Conservation (phyloP, 2,888 invertebrate genomes). For the Folsomia candida region DNA sequence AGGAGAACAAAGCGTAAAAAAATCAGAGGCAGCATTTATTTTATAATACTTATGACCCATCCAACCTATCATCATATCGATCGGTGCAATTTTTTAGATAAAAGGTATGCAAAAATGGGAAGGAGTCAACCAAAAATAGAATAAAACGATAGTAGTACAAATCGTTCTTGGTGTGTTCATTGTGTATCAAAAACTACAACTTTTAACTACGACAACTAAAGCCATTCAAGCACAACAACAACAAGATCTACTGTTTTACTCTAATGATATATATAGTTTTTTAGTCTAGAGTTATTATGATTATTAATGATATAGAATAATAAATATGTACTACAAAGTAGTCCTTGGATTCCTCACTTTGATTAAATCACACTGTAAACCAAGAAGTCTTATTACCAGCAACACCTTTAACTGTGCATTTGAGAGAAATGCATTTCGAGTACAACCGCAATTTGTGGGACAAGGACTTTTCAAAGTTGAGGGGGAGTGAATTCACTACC, state of each 20-base stretch:
- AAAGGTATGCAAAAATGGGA: not conserved
- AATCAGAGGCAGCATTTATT: not conserved
- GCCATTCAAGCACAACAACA: conserved; percentile 32
- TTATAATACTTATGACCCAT: too few relatives aligned
- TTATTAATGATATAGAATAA: not conserved
- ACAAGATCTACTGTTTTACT: conserved; percentile 26
- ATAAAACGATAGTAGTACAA: not conserved
- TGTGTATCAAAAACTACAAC: not conserved
- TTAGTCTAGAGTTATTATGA: not conserved
- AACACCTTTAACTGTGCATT: too few relatives aligned
- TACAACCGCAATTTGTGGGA: too few relatives aligned
- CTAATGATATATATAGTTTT: too few relatives aligned
- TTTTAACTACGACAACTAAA: not conserved
- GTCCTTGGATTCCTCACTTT: conserved; percentile 51
- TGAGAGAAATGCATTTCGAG: too few relatives aligned
- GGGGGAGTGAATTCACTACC: too few relatives aligned
- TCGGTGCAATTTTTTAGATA: not conserved
- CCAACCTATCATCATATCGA: not conserved
- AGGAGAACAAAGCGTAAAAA: not conserved
- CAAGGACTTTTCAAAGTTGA: too few relatives aligned
- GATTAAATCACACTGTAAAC: too few relatives aligned
- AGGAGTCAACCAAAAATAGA: not conserved
- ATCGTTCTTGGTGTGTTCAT: too few relatives aligned
- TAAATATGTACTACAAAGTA: conserved; percentile 40
- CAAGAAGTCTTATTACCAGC: too few relatives aligned